Evolutionary conservation across 92 coral and sea anemone species (phyloP), one percentile per base, ranked within the genome.

Genomic region (Actinostola sp.): DNA sequence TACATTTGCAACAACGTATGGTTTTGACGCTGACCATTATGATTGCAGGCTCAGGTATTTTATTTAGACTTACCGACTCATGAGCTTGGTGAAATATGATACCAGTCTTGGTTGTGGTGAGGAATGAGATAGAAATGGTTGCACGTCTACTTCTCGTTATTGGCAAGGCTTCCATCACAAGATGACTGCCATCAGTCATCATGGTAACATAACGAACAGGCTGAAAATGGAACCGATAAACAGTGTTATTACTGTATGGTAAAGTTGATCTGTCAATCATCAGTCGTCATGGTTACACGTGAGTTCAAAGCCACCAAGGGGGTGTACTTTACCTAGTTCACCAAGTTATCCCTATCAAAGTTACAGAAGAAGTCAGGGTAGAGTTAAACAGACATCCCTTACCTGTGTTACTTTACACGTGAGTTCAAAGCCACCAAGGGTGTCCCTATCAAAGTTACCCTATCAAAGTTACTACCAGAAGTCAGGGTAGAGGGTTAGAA

Each of bases 141-240:
- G 20, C n/a, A 21, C 63, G 80, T 6, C 8, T 8, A 36, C 25
- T 25, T n/a, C n/a, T n/a, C n/a, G n/a, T n/a, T 17, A 63, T 2
- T 17, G 5, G 1, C 17, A 44, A 30, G 8, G 30, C 58, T 8
- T 54, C 20, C 51, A 61, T 52, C 15, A 25, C 27, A 15, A 86
- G 86, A 59, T 54, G 81, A 50, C 90, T 78, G 42, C 26, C 20
- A 6, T 38, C 61, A 15, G 61, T 38, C 23, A 67, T 57, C 59
- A 86, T 67, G 6, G 83, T 80, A 8, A 80, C 79, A 61, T 76
- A 73, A 51, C 73, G 67, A 4, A 71, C 80, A 24, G 80, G 65
- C 89, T 84, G 70, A 17, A 58, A 78, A 66, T 8, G 21, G 29
- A 41, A 41, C 21, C 28, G 35, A 6, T 9, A 12, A 17, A 25